These are phyloP conservation scores for Hydrophis major DNA, from an alignment of 2,797 vertebrate genomes.

Conservation along the genomic window DNA sequence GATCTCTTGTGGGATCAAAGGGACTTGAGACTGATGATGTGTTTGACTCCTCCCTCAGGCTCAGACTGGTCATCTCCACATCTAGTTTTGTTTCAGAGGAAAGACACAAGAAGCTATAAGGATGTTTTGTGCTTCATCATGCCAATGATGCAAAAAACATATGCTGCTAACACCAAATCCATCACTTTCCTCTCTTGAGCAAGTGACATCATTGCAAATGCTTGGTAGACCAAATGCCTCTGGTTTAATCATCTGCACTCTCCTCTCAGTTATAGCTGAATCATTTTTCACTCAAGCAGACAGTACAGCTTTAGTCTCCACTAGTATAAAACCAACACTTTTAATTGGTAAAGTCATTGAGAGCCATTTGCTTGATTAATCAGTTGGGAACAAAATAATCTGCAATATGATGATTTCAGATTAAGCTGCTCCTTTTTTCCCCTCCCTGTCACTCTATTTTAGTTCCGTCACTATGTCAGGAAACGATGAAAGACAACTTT, in stretches of 20 bases:
- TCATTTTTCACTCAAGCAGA: background rate
- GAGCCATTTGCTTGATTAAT: background rate
- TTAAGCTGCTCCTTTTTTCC: background rate
- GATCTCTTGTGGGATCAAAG: background rate
- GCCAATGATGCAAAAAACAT: background rate
- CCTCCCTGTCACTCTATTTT: background rate
- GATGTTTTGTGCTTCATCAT: background rate
- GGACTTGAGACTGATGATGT: background rate
- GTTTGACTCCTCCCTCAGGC: too few relatives aligned
- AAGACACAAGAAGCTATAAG: background rate
- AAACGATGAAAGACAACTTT: background rate
- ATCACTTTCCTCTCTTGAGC: background rate
- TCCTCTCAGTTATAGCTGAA: background rate
- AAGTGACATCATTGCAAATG: background rate
- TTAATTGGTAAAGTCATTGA: background rate
- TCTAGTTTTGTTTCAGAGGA: background rate
- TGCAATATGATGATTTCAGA: background rate
- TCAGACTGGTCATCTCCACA: background rate
- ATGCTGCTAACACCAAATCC: background rate
- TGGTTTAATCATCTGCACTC: background rate
- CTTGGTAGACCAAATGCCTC: background rate
- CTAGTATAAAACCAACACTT: background rate
- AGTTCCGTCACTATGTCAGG: background rate
- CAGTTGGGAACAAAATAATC: background rate
- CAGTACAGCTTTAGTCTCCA: background rate